phyloP scores from a whole-genome alignment of 2,797 vertebrate species.

The Uromys caudimaculatus region DNA sequence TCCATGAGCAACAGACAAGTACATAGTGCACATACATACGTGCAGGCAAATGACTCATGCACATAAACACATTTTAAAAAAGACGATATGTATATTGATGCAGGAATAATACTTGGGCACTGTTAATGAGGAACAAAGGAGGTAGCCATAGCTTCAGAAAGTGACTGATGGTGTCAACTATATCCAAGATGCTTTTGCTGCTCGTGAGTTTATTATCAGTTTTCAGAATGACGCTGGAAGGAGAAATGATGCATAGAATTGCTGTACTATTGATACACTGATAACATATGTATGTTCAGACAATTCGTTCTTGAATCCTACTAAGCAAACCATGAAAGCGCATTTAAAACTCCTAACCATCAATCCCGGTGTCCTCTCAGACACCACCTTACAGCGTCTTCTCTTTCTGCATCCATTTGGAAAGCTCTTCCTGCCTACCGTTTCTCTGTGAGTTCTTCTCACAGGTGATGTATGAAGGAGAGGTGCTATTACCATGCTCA shows the following conservation, averaged over 20 bases:
- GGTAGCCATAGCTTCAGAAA: neutral
- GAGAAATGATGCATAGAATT: conserved; percentile 13
- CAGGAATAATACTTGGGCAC: neutral
- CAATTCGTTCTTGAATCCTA: neutral
- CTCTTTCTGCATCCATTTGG: neutral
- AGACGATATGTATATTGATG: neutral
- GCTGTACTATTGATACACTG: neutral
- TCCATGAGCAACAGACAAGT: neutral
- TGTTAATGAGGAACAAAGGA: neutral
- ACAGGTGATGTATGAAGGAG: neutral
- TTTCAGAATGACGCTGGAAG: neutral
- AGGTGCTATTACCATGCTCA: neutral
- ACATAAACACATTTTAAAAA: neutral
- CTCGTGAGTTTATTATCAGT: neutral
- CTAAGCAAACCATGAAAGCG: conserved; percentile 52
- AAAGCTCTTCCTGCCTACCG: neutral
- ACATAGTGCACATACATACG: neutral
- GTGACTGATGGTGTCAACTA: neutral
- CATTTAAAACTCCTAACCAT: neutral
- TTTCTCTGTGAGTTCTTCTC: conserved; percentile 16
- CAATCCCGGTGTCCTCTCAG: conserved; percentile 13
- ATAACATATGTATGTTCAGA: neutral
- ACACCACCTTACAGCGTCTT: conserved; percentile 4
- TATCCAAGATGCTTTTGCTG: neutral
- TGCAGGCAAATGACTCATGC: neutral